Conservation (phyloP, 2,797 vertebrate species). For the Sebastes hopkinsi region DNA sequence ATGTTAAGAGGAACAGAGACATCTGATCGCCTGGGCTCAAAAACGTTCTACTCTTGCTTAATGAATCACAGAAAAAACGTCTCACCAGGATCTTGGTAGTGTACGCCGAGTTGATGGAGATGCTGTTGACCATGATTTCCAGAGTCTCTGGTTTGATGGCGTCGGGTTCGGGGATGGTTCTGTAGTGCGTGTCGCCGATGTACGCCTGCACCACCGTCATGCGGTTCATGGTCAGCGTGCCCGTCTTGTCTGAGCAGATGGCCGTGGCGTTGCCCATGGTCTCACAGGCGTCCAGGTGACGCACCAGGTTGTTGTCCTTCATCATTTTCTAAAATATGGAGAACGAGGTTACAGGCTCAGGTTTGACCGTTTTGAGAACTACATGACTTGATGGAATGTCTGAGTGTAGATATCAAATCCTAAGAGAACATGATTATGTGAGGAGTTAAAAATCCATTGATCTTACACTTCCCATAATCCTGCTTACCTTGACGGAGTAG, state of each 20-base stretch:
- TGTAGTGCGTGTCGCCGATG: slow-evolving; percentile 87
- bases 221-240: slow-evolving; percentile 96
- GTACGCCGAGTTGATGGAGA: slow-evolving; percentile 96
- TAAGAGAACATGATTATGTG: not conserved
- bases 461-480: not conserved
- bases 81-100: slow-evolving; percentile 97
- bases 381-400: not conserved
- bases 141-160: slow-evolving; percentile 84
- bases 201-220: slow-evolving; percentile 97
- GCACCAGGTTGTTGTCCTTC: slow-evolving; percentile 98
- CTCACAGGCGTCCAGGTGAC: slow-evolving; percentile 96
- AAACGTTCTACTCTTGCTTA: not conserved
- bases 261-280: slow-evolving; percentile 98
- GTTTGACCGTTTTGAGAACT: not conserved
- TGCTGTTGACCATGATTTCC: slow-evolving; percentile 90
- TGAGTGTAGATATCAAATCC: not conserved
- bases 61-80: not conserved
- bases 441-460: not conserved
- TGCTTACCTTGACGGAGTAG: slow-evolving; percentile 95
- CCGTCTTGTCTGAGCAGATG: slow-evolving; percentile 98
- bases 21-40: not conserved
- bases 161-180: slow-evolving; percentile 87
- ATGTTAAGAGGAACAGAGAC: not conserved
- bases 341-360: not conserved
- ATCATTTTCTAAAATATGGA: slow-evolving; percentile 94